phyloP scores from a whole-genome alignment of 2,113 vertebrate genomes.

The Macaca fascicularis region T2T-MFA8v1.1 NC_088395.1:136202001-136202500 shows the following conservation, averaged over 20 bases:
- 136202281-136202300: slow-evolving; percentile 22
- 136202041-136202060: not conserved
- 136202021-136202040: slow-evolving; percentile 10
- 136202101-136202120: slow-evolving; percentile 61
- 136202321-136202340: slow-evolving; percentile 13
- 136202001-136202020: slow-evolving; percentile 64
- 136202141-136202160: slow-evolving; percentile 69
- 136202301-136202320: slow-evolving; percentile 12
- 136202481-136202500: slow-evolving; percentile 50
- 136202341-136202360: slow-evolving; percentile 44
- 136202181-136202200: slow-evolving; percentile 42
- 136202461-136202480: slow-evolving; percentile 66
- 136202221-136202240: slow-evolving; percentile 67
- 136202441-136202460: not conserved
- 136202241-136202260: slow-evolving; percentile 52
- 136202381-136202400: slow-evolving; percentile 37
- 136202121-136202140: slow-evolving; percentile 74
- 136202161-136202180: slow-evolving; percentile 67
- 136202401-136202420: not conserved
- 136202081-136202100: slow-evolving; percentile 42
- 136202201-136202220: slow-evolving; percentile 58
- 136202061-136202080: slow-evolving; percentile 26
- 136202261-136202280: slow-evolving; percentile 35
- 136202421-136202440: slow-evolving; percentile 27
- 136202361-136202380: slow-evolving; percentile 35